Evolutionary conservation across 2,797 vertebrate species (phyloP), one percentile per base, ranked within the genome.

Genomic region (Austrolebias charrua): DNA sequence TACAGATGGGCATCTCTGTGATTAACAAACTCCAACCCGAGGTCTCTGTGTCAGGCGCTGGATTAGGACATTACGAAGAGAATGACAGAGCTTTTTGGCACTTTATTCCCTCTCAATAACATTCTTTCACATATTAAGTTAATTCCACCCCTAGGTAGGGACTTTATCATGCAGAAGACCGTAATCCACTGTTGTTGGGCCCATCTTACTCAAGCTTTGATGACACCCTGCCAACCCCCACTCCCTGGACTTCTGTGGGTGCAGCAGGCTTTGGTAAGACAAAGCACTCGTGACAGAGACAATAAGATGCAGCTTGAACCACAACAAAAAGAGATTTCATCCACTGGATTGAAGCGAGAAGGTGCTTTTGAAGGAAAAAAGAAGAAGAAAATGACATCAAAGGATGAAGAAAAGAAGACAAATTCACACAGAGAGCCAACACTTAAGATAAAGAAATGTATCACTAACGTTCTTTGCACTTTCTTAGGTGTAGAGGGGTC

Each of bases 81-180:
- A 98, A 97, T 95, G 95, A 96, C 95, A 92, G 94, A 95, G 96
- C 90, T 91, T 98, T 98, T 96, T 96, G 95, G 94, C 93, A 97
- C 95, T 98, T 98, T 98, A 96, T 98, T 96, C 95, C 92, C 92
- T 93, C 96, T 98, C 95, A 99, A 98, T 98, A 95, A 98, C 97
- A 99, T 99, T 99, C 97, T 99, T 99, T 99, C 95, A 98, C 97
- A 97, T 99, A 98, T 98, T 99, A 98, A 95, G 94, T 98, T 97
- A 96, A 97, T 97, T 95, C 96, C 95, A 95, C 94, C 94, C 96
- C 96, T 96, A 98, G 97, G 97, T 98, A 97, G 96, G 94, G 95
- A 98, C 96, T 99, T 98, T 96, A 97, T 98, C 96, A 98, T 98
- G 97, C 97, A 98, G 96, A 98, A 96, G 95, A 93, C 93, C 94